A percentile compares a stretch with the other conserved stretches of the same genome.
These are phyloP conservation scores for Tragelaphus strepsiceros DNA, from an alignment of 2,113 vertebrate genomes.

Conservation along the genomic window DNA sequence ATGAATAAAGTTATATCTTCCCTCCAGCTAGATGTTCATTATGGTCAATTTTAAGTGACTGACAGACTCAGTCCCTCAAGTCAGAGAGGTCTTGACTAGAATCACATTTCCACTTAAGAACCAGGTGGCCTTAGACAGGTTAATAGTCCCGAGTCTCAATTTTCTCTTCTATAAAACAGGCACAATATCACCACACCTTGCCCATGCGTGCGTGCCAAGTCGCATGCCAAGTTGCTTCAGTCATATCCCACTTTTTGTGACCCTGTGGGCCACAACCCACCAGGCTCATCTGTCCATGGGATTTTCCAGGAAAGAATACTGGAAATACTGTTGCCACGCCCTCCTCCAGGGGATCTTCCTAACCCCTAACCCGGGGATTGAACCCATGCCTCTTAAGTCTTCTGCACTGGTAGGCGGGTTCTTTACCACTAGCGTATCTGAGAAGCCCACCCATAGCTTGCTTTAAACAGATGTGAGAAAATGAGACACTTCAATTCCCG, in stretches of 20 bases:
- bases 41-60: background rate
- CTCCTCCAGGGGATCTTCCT: background rate
- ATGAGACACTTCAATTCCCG: background rate
- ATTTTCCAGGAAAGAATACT: background rate
- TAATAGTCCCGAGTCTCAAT: background rate
- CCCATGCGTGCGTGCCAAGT: rapidly evolving
- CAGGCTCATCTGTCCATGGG: background rate
- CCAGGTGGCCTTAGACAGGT: background rate
- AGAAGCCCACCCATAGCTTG: background rate
- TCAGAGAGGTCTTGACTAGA: background rate
- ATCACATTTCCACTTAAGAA: background rate
- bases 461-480: background rate
- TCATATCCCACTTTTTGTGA: background rate
- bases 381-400: background rate
- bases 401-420: background rate
- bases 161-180: background rate
- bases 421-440: background rate
- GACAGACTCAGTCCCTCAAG: background rate
- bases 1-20: background rate
- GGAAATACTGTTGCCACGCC: background rate
- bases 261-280: background rate
- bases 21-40: background rate
- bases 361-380: rapidly evolving
- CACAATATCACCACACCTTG: background rate
- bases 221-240: background rate